Base-by-base conservation (phyloP, 2,888 invertebrate species). In the Frankliniella fusca region DNA sequence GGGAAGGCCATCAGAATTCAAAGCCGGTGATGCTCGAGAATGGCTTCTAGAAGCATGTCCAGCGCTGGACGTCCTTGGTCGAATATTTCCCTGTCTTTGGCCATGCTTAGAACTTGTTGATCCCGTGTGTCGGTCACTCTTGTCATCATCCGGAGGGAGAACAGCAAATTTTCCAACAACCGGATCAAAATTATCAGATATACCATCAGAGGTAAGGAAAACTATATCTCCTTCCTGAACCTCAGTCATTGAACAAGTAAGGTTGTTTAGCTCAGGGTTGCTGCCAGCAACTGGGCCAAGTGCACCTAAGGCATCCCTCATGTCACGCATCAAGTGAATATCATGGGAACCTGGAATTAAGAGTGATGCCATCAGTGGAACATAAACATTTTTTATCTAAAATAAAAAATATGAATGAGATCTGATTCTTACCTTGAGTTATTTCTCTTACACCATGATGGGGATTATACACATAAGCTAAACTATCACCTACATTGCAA, bases 101-200 rank as follows among this genome's bases (percentile, higher is more conserved):
- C 23, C 70, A 27, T 76, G 70, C 27, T 76, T 76, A 8, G 70
- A 76, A 27, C 27, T 76, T 9, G 23, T 12, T 27, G 70, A 12
- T 10, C 23, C 70, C 27, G 23, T 27, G 10, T 23, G 23, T 76
- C 70, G 70, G 12, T 76, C 70, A 76, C 80, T 48, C 79, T 79
- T 54, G 80, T 79, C 82, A 80, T 82, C 76, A 80, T 76, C 81
- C 27, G 81, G 81, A 48, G 54, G 48, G 23, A 81, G 54, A 23
- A 81, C 90, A 9, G 95, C 94, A 86, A 96, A 95, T 88, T 94
- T 95, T 49, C 96, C 96, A 83, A 97, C 96, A 50, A 96, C 96
- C 0, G 96, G 96, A 89, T 97, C 96, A 86, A 96, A 95, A 88
- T 97, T 97, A 87, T 97, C 96, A 10, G 95, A 95, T 54, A 97